These are phyloP conservation scores for Alcis repandata DNA, from an alignment of 2,888 invertebrate genomes.

Conservation along the genomic window DNA sequence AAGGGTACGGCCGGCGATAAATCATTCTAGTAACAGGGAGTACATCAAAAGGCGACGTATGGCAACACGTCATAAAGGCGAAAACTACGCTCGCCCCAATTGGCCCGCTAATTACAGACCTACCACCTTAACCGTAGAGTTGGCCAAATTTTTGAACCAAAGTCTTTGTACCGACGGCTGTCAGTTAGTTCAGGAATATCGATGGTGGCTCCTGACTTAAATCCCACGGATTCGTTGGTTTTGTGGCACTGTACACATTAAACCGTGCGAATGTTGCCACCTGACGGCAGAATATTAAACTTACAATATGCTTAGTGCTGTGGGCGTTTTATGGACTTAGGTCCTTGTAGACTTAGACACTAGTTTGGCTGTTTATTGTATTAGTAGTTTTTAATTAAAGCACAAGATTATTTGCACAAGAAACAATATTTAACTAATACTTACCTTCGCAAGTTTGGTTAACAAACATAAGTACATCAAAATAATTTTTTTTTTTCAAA, in stretches of 20 bases:
- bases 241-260: slow-evolving; percentile 40
- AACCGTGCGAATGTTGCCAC: slow-evolving; percentile 49
- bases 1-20: slow-evolving; percentile 52
- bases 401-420: too few species aligned
- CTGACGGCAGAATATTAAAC: slow-evolving; percentile 35
- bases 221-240: background rate
- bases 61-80: slow-evolving; percentile 57
- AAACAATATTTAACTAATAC: too few species aligned
- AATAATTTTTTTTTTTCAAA: too few species aligned
- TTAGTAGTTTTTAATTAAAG: slow-evolving; percentile 1
- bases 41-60: slow-evolving; percentile 68
- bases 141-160: slow-evolving; percentile 7
- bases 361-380: background rate
- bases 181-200: background rate
- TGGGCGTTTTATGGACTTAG: slow-evolving; percentile 14
- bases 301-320: slow-evolving; percentile 15
- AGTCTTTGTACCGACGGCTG: background rate
- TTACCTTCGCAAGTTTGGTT: too few species aligned
- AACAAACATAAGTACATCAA: too few species aligned
- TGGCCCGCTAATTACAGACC: slow-evolving; percentile 60
- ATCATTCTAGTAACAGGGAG: slow-evolving; percentile 60
- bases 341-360: background rate
- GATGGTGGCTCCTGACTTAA: background rate
- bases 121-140: background rate
- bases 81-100: slow-evolving; percentile 59